A percentile compares a stretch with the other conserved stretches of the same genome.
Conservation (phyloP, 1,140 invertebrate species). For the Philotrypesis tridentata region DNA sequence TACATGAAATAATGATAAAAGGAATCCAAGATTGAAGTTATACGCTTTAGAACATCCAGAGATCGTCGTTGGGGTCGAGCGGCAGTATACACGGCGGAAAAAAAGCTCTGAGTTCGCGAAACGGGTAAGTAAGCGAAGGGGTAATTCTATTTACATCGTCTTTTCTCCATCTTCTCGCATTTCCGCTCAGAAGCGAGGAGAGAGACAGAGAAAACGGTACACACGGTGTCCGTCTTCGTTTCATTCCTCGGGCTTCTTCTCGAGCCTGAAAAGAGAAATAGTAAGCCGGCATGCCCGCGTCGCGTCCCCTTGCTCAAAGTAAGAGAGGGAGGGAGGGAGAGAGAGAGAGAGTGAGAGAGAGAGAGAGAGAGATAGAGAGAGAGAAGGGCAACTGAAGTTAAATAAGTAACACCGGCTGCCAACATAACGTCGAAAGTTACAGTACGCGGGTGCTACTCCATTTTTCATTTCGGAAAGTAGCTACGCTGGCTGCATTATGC, state of each 20-base stretch:
- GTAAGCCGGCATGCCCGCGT: constrained; percentile 4
- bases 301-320: constrained; percentile 24
- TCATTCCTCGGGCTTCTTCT: constrained; percentile 35
- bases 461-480: constrained; percentile 63
- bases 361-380: constrained; percentile 44
- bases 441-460: constrained; percentile 54
- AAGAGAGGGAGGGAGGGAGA: constrained; percentile 36
- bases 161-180: constrained; percentile 33
- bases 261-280: not conserved
- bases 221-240: constrained; percentile 31
- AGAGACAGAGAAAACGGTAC: not conserved
- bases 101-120: constrained; percentile 2
- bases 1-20: constrained; percentile 41
- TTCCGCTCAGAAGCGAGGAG: not conserved
- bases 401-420: constrained; percentile 60
- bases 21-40: constrained; percentile 28
- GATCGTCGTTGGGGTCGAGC: constrained; percentile 18
- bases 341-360: no score
- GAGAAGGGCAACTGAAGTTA: constrained; percentile 54
- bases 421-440: constrained; percentile 49
- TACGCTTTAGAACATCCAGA: constrained; percentile 11
- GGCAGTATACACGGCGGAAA: constrained; percentile 1
- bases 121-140: constrained; percentile 27
- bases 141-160: constrained; percentile 50
- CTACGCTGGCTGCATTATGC: constrained; percentile 61